phyloP scores from a whole-genome alignment of 1,140 invertebrate species.

The Dolichoris vasculosae region DNA sequence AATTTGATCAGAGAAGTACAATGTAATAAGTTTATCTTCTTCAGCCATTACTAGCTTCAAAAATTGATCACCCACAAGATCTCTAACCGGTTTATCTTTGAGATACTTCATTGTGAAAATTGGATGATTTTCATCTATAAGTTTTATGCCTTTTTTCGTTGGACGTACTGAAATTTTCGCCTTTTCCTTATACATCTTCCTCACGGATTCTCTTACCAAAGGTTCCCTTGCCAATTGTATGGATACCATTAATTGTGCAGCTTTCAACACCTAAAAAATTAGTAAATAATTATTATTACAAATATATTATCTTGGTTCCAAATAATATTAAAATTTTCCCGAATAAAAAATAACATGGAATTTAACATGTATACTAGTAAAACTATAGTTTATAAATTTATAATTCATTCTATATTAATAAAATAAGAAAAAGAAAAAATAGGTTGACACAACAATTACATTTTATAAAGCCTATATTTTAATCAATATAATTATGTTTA shows the following conservation, averaged over 20 bases:
- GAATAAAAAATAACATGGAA: too few species aligned
- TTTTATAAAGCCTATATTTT: too few species aligned
- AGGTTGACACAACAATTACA: not conserved
- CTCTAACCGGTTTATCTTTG: conserved; percentile 94
- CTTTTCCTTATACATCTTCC: conserved; percentile 93
- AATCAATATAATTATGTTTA: too few species aligned
- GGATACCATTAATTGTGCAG: conserved; percentile 94
- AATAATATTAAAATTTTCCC: too few species aligned
- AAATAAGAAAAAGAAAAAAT: too few species aligned
- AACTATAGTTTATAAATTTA: too few species aligned
- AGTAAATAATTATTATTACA: not conserved
- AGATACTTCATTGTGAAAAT: conserved; percentile 94
- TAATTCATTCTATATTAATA: too few species aligned
- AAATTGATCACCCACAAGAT: conserved; percentile 93
- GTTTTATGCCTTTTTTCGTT: conserved; percentile 93
- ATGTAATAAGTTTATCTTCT: conserved; percentile 88
- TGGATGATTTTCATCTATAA: conserved; percentile 94
- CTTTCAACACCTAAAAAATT: conserved; percentile 77
- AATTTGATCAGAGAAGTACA: conserved; percentile 84
- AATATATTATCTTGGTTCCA: too few species aligned
- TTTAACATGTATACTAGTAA: too few species aligned
- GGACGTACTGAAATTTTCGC: conserved; percentile 89
- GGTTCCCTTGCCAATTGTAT: conserved; percentile 95
- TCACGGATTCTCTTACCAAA: conserved; percentile 86
- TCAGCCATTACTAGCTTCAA: conserved; percentile 89